Base-by-base conservation (phyloP, 2,888 invertebrate genomes). In the Epinotia bilunana region DNA sequence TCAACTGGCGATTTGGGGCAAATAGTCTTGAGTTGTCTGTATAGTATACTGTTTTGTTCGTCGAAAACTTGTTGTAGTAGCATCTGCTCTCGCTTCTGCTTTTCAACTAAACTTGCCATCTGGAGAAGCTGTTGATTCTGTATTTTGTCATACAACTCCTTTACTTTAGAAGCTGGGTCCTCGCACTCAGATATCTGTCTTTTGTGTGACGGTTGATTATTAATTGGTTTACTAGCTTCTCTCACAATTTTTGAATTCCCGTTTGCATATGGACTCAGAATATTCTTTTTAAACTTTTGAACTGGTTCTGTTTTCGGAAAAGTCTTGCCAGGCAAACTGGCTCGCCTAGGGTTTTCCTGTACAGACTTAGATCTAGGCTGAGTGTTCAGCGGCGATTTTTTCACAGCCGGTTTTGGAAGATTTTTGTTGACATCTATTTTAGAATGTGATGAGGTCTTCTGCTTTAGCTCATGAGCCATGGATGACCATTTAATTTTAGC, bases 101-200 rank as follows among this genome's bases (percentile, higher is more conserved):
- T 95, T 53, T 95, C 94, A 3, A 96, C 91, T 69, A 97, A 85
- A 71, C 93, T 94, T 0, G 94, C 89, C 94, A 96, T 95, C 84
- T 96, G 95, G 57, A 93, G 88, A 9, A 95, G 93, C 83, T 97
- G 96, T 78, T 96, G 95, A 53, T 95, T 95, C 80, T 96, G 95
- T 77, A 96, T 90, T 82, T 91, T 93, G 39, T 94, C 93, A 74
- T 93, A 94, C 0, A 94, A 85, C 85, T 90, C 95, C 80, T 86
- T 82, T 2, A 94, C 90, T 64, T 86, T 85, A 0, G 85, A 78
- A 0, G 91, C 93, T 0, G 93, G 93, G 74, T 94, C 91, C 6
- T 90, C 90, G 0, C 84, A 80, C 68, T 88, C 89, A 0, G 87
- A 85, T 71, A 85, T 81, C 9, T 79, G 72, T 74, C 80, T 76